Percentiles rank a stretch among this genome's conserved stretches.
Conservation (phyloP, 1,140 invertebrate genomes). For the Pogonognathellus flavescens region DNA sequence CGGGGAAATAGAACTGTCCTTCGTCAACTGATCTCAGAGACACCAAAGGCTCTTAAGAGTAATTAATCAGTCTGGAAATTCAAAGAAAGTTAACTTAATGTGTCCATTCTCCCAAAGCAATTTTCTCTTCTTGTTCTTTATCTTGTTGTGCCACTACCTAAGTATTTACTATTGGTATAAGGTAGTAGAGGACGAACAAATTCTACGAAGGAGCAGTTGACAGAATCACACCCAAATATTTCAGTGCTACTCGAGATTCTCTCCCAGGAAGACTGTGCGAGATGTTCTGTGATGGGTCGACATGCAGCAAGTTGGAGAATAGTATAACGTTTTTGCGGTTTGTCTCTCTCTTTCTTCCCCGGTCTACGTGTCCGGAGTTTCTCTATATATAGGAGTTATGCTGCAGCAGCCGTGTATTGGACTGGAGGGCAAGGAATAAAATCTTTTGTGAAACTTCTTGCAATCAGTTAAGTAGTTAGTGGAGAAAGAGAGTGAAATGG, state of each 20-base stretch:
- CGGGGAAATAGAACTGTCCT: background rate
- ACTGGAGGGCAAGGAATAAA: slow-evolving; percentile 7
- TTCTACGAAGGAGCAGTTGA: background rate
- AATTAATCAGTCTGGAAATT: slow-evolving; percentile 13
- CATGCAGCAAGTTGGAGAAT: background rate
- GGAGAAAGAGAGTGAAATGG: slow-evolving; percentile 3
- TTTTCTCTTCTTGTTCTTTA: background rate
- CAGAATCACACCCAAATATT: background rate
- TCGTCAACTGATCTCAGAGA: background rate
- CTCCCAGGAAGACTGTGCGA: background rate
- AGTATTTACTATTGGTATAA: too few relatives aligned
- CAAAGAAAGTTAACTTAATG: background rate
- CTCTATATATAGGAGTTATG: too few relatives aligned
- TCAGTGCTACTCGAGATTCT: background rate
- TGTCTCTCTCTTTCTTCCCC: too few relatives aligned
- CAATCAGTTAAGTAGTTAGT: slow-evolving; percentile 43
- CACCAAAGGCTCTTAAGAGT: background rate
- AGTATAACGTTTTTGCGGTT: background rate
- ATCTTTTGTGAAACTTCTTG: slow-evolving; percentile 30
- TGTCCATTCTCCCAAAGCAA: background rate
- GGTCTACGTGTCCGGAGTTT: too few relatives aligned
- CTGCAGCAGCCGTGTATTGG: background rate
- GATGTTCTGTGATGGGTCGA: background rate
- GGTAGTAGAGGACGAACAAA: background rate
- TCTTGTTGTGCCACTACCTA: background rate